Evolutionary conservation across 2,888 invertebrate species (phyloP).

Genomic region (Artemia sinica): DNA sequence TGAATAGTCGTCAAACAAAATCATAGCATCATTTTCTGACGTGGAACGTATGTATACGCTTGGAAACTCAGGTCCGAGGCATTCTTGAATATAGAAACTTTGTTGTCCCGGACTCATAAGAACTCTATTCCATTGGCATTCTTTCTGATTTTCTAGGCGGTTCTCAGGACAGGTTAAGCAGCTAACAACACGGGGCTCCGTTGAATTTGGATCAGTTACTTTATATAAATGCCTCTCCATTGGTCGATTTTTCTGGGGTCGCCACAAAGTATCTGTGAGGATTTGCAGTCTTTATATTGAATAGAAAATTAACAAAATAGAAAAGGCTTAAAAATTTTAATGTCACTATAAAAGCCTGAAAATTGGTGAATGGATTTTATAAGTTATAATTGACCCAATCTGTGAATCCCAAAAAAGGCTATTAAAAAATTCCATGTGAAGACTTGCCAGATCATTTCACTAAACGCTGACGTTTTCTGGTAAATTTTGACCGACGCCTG

Average conservation of each 20-base stretch:
- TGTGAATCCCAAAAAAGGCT: no score
- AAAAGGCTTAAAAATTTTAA: no score
- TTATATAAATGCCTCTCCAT: conserved; percentile 66
- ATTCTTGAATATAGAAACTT: conserved; percentile 43
- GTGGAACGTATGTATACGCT: conserved; percentile 32
- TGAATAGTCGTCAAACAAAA: conserved; percentile 49
- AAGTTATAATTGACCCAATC: no score
- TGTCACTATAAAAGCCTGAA: no score
- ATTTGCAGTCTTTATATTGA: neutral
- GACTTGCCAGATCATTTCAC: no score
- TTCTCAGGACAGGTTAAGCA: conserved; percentile 34
- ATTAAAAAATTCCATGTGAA: no score
- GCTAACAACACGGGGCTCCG: conserved; percentile 29
- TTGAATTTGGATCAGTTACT: conserved; percentile 37
- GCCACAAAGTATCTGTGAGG: conserved; percentile 57
- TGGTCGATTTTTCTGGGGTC: conserved; percentile 54
- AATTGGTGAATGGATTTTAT: no score
- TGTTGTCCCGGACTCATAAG: conserved; percentile 22
- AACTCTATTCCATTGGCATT: conserved; percentile 20
- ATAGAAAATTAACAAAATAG: no score
- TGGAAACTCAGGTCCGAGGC: conserved; percentile 45
- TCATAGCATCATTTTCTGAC: conserved; percentile 41
- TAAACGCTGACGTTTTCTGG: no score
- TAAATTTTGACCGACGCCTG: no score
- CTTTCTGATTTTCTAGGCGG: conserved; percentile 20